These are phyloP conservation scores for Geotrypetes seraphini DNA, from an alignment of 2,797 vertebrate species.

Conservation along the genomic window DNA sequence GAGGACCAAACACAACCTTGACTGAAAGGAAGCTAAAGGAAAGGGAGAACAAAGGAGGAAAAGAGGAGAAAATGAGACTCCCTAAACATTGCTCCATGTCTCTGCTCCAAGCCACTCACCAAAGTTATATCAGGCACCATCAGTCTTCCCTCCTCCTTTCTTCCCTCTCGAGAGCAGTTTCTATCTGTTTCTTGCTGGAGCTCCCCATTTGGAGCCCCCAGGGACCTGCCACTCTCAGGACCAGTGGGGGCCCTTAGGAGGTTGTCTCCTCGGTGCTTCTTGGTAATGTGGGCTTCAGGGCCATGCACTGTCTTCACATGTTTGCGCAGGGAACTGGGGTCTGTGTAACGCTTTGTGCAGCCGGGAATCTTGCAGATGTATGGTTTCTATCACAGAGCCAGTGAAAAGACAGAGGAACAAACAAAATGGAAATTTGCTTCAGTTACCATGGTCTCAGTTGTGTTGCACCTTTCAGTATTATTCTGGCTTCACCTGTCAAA, in stretches of 20 bases:
- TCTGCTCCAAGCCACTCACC: too few relatives aligned
- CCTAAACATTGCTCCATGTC: too few relatives aligned
- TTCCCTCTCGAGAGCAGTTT: conserved; percentile 31
- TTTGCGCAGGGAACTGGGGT: conserved; percentile 90
- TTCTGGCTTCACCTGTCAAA: too few relatives aligned
- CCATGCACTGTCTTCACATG: conserved; percentile 95
- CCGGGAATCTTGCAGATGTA: conserved; percentile 94
- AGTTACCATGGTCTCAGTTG: too few relatives aligned
- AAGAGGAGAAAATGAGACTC: too few relatives aligned
- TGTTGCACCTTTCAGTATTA: neutral
- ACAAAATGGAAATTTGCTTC: too few relatives aligned
- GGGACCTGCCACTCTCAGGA: conserved; percentile 40
- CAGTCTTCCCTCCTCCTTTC: conserved; percentile 76
- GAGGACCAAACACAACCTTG: too few relatives aligned
- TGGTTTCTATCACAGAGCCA: conserved; percentile 65
- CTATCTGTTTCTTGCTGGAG: conserved; percentile 75
- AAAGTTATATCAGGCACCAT: conserved; percentile 69
- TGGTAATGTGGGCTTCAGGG: conserved; percentile 92
- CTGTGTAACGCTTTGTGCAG: conserved; percentile 94
- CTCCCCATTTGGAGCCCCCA: conserved; percentile 57
- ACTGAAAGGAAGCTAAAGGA: too few relatives aligned
- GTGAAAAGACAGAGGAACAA: accelerated
- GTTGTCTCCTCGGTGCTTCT: conserved; percentile 82
- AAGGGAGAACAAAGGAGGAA: too few relatives aligned
- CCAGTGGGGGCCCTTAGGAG: conserved; percentile 43